A percentile compares a stretch with the other conserved stretches of the same genome.
These are phyloP conservation scores for Podarcis siculus DNA, from an alignment of 2,797 vertebrate genomes.

Conservation along the genomic window DNA sequence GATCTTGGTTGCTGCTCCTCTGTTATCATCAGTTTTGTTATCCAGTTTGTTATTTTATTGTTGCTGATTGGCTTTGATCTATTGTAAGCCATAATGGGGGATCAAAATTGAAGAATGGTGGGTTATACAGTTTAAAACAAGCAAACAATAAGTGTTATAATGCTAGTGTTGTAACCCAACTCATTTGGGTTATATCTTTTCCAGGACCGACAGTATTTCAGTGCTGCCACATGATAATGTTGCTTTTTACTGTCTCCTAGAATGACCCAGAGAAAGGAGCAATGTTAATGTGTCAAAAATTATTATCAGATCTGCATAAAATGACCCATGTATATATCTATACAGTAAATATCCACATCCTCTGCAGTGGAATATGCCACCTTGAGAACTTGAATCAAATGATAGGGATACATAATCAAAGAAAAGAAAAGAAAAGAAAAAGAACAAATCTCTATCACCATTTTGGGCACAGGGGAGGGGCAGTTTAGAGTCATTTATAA, in stretches of 20 bases:
- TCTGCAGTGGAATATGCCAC: not conserved
- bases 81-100: not conserved
- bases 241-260: not conserved
- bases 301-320: not conserved
- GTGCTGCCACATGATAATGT: not conserved
- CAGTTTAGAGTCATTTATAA: not conserved
- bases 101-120: not conserved
- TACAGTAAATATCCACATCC: not conserved
- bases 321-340: not conserved
- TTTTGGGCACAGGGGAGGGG: not conserved
- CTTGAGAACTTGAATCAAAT: not conserved
- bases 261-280: not conserved
- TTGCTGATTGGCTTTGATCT: not conserved
- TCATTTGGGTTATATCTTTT: not conserved
- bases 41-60: not conserved
- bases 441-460: not conserved
- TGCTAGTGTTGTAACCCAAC: not conserved
- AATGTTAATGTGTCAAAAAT: constrained; percentile 2
- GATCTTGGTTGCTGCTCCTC: not conserved
- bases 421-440: not conserved
- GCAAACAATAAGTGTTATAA: not conserved
- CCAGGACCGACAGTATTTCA: not conserved
- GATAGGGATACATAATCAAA: not conserved
- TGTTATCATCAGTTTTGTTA: not conserved
- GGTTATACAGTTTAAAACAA: not conserved